Percentiles rank a stretch among this genome's conserved stretches.
These are phyloP conservation scores for Echinarachnius parma DNA, from an alignment of 53 echinoderm and acorn worm species.

Conservation along the genomic window DNA sequence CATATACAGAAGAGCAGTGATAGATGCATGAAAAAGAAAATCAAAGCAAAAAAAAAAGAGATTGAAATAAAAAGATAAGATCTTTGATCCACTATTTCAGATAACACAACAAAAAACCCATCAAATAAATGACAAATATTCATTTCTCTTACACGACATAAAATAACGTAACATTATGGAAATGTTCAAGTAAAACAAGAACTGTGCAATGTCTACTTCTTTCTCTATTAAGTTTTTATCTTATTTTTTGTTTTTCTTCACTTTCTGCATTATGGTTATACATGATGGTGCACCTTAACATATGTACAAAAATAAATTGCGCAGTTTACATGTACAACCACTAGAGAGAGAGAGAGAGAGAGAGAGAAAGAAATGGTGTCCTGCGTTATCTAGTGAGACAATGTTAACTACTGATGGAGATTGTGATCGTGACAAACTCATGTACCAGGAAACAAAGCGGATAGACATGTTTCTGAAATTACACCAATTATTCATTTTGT, in stretches of 20 bases:
- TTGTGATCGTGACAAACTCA: too few relatives aligned
- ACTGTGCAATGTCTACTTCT: constrained; percentile 1
- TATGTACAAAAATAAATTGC: constrained; percentile 22
- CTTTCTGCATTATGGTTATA: neutral
- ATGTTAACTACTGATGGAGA: too few relatives aligned
- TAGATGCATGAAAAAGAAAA: neutral
- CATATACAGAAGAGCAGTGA: constrained; percentile 22
- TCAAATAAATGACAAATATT: constrained; percentile 18
- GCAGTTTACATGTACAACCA: constrained; percentile 12
- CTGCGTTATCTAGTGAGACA: neutral
- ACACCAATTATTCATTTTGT: too few relatives aligned
- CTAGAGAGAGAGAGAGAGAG: neutral
- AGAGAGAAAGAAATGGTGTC: neutral
- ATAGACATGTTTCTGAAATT: too few relatives aligned
- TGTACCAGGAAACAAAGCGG: too few relatives aligned
- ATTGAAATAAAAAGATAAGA: constrained; percentile 3
- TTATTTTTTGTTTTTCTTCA: neutral
- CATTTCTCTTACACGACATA: neutral
- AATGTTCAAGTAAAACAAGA: constrained; percentile 31
- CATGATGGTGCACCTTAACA: constrained; percentile 9
- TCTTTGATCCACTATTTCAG: constrained; percentile 33
- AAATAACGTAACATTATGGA: constrained; percentile 13
- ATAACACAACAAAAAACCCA: constrained; percentile 38
- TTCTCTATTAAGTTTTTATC: neutral
- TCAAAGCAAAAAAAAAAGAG: neutral